Evolutionary conservation across 1,140 invertebrate species (phyloP).

Genomic region (Trichoplusia ni): DNA sequence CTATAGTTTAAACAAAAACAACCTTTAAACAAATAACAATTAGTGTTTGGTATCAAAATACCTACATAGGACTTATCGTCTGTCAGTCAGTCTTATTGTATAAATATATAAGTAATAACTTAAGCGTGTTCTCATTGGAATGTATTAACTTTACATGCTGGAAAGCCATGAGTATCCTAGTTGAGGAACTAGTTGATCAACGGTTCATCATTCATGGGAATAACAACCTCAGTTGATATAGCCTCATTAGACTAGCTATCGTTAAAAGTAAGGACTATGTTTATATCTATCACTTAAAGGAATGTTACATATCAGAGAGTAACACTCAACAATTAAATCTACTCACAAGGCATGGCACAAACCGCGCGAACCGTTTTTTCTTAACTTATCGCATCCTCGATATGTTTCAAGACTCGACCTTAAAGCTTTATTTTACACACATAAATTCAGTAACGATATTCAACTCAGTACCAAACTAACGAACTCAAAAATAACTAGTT

Average conservation of each 20-base stretch:
- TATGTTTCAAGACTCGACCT: conserved; percentile 54
- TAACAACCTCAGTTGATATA: conserved; percentile 18
- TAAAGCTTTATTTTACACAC: conserved; percentile 63
- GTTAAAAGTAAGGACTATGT: conserved; percentile 17
- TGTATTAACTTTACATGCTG: conserved; percentile 35
- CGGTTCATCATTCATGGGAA: conserved; percentile 1
- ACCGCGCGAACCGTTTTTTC: conserved; percentile 25
- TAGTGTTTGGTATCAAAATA: conserved; percentile 36
- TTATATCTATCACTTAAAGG: conserved; percentile 32
- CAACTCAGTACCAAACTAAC: neutral
- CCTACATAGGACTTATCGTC: conserved; percentile 39
- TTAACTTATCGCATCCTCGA: conserved; percentile 38
- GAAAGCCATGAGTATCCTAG: conserved; percentile 43
- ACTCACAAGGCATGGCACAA: conserved; percentile 44
- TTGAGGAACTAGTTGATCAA: conserved; percentile 8
- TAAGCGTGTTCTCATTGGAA: conserved; percentile 44
- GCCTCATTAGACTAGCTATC: conserved; percentile 19
- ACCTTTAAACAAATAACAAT: conserved; percentile 37
- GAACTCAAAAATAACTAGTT: conserved; percentile 15
- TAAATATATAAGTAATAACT: conserved; percentile 43
- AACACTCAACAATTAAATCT: conserved; percentile 24
- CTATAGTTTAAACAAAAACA: conserved; percentile 38
- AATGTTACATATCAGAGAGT: conserved; percentile 35
- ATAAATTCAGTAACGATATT: conserved; percentile 19
- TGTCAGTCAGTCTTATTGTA: conserved; percentile 56